Conservation (phyloP, 2,888 invertebrate species). For the Caenorhabditis sp. region DNA sequence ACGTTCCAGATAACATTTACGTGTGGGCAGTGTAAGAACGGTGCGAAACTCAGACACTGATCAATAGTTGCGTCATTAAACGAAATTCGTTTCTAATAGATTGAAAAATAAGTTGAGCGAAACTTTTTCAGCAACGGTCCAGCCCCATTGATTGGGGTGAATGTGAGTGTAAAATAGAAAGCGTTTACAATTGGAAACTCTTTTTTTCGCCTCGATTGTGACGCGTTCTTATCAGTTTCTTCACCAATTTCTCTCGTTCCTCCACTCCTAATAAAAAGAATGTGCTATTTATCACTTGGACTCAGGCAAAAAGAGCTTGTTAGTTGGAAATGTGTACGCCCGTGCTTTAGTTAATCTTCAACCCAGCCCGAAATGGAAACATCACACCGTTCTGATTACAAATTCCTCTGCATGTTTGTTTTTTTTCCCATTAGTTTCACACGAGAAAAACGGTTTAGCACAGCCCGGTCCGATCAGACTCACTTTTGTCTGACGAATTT, state of each 20-base stretch:
- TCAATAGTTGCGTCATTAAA: conserved; percentile 47
- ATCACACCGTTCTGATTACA: not conserved
- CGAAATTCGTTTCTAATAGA: conserved; percentile 21
- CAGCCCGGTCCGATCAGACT: conserved; percentile 9
- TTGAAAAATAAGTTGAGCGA: conserved; percentile 11
- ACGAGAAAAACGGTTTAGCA: no score
- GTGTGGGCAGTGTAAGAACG: not conserved
- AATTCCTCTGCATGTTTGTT: not conserved
- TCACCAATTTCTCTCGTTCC: not conserved
- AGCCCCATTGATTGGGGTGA: no score
- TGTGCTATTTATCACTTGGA: not conserved
- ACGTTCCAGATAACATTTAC: conserved; percentile 7
- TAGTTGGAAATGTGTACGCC: not conserved
- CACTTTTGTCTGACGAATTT: conserved; percentile 40
- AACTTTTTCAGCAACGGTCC: no score
- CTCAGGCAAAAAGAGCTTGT: no score
- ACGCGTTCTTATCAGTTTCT: conserved; percentile 10
- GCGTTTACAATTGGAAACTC: no score
- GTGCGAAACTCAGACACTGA: conserved; percentile 23
- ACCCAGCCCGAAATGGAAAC: not conserved
- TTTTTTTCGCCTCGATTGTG: no score
- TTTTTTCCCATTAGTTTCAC: not conserved
- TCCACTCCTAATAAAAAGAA: not conserved
- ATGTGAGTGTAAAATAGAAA: no score
- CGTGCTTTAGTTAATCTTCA: not conserved